Conservation (phyloP, 92 coral and sea anemone species). For the Ricordea florida region DNA sequence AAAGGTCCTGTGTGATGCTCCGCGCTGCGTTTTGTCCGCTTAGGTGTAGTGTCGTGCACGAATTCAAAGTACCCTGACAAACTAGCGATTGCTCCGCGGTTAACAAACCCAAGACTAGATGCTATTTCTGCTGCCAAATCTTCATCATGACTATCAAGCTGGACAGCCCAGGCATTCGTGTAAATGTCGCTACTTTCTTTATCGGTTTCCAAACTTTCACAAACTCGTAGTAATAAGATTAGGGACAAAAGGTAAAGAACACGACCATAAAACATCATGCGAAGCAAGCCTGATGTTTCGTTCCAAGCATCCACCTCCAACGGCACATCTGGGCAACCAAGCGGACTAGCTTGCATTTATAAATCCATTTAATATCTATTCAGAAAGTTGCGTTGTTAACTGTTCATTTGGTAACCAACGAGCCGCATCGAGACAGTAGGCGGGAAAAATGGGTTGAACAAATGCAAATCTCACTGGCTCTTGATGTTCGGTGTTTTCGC, state of each 20-base stretch:
- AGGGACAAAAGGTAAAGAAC: no score
- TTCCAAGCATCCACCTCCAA: no score
- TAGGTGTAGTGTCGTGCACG: conserved; percentile 54
- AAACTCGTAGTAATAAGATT: not conserved
- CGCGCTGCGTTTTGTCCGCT: conserved; percentile 62
- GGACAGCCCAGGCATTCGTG: conserved; percentile 86
- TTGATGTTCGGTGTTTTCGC: no score
- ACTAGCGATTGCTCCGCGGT: conserved; percentile 70
- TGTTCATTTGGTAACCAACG: conserved; percentile 11
- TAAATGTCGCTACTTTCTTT: conserved; percentile 14
- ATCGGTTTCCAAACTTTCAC: conserved; percentile 3
- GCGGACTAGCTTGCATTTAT: no score
- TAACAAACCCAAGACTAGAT: conserved; percentile 69
- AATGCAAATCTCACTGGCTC: no score
- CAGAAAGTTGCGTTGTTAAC: not conserved
- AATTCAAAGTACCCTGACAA: conserved; percentile 79
- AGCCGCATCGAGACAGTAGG: no score
- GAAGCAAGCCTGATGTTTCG: no score
- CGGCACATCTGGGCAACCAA: no score
- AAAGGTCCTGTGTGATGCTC: conserved; percentile 63
- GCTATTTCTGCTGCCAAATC: conserved; percentile 81
- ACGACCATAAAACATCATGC: no score
- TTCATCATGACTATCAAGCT: conserved; percentile 74
- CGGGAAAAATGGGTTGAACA: no score
- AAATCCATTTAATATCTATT: conserved; percentile 11